Evolutionary conservation across 2,888 invertebrate genomes (phyloP).

Genomic region (Diarsia mendica): DNA sequence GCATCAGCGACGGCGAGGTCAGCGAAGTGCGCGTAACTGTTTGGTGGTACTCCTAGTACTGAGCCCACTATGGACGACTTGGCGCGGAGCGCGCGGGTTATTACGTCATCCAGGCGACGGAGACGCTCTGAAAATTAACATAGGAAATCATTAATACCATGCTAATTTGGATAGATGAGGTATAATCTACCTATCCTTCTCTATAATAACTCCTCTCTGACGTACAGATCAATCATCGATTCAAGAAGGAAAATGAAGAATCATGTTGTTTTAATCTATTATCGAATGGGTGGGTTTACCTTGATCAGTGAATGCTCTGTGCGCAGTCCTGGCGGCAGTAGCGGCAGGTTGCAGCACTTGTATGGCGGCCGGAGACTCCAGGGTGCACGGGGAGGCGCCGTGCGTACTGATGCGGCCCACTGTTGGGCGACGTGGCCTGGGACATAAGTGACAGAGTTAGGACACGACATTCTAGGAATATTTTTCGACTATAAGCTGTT

Average conservation of each 20-base stretch:
- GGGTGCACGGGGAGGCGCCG: slow-evolving; percentile 60
- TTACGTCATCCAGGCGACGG: slow-evolving; percentile 82
- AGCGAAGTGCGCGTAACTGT: slow-evolving; percentile 75
- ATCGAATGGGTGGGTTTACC: too few species aligned
- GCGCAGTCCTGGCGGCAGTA: slow-evolving; percentile 43
- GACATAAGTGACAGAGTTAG: too few species aligned
- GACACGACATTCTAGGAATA: too few species aligned
- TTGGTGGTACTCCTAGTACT: slow-evolving; percentile 78
- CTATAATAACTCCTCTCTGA: too few species aligned
- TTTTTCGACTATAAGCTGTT: too few species aligned
- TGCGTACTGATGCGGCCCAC: slow-evolving; percentile 79
- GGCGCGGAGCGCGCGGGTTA: slow-evolving; percentile 77
- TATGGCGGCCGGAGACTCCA: slow-evolving; percentile 71
- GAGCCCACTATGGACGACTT: slow-evolving; percentile 79
- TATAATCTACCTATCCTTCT: too few species aligned
- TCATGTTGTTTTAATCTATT: too few species aligned
- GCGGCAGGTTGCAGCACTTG: slow-evolving; percentile 67
- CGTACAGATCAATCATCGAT: too few species aligned
- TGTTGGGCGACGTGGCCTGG: slow-evolving; percentile 75
- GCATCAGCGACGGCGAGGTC: slow-evolving; percentile 84
- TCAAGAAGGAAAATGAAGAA: too few species aligned
- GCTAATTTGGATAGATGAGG: neutral
- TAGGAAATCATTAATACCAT: neutral
- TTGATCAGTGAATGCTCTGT: slow-evolving; percentile 51
- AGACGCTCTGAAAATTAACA: slow-evolving; percentile 77